Conservation (phyloP, 2,113 vertebrate genomes). For the Anseranas semipalmata region DNA sequence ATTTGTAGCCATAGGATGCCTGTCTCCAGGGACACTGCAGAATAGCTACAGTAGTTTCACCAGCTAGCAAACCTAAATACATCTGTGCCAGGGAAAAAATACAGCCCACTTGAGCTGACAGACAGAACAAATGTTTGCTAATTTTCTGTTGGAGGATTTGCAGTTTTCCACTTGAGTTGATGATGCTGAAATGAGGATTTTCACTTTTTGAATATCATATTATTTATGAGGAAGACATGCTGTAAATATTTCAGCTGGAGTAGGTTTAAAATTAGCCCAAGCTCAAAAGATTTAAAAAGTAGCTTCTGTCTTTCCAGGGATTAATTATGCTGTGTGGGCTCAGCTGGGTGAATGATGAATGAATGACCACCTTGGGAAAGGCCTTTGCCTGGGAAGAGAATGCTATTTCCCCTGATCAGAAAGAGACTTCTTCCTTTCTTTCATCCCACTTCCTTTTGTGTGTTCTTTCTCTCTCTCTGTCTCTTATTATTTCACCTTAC, state of each 20-base stretch:
- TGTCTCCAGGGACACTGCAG: conserved; percentile 14
- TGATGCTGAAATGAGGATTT: conserved; percentile 71
- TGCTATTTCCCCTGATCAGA: neutral
- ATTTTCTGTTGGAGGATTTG: conserved; percentile 75
- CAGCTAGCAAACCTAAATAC: conserved; percentile 44
- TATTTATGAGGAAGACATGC: conserved; percentile 64
- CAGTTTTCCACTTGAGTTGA: conserved; percentile 75
- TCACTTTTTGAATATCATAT: conserved; percentile 63
- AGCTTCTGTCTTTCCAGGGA: conserved; percentile 15
- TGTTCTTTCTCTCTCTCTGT: neutral
- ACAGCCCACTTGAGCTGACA: conserved; percentile 35
- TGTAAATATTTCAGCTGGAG: conserved; percentile 63
- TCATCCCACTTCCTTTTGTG: neutral
- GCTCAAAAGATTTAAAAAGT: conserved; percentile 47
- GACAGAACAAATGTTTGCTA: conserved; percentile 73
- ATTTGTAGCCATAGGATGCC: conserved; percentile 35
- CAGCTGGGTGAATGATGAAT: neutral
- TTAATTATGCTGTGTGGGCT: conserved; percentile 38
- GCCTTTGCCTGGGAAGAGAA: neutral
- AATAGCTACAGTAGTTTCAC: conserved; percentile 12
- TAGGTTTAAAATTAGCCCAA: conserved; percentile 65
- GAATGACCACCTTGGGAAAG: neutral
- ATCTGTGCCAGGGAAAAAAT: conserved; percentile 32
- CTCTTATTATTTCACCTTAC: neutral
- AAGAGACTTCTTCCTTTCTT: neutral